A percentile compares a stretch with the other conserved stretches of the same genome.
phyloP scores from a whole-genome alignment of 1,140 invertebrate species.

The Drosophila tristis region DNA sequence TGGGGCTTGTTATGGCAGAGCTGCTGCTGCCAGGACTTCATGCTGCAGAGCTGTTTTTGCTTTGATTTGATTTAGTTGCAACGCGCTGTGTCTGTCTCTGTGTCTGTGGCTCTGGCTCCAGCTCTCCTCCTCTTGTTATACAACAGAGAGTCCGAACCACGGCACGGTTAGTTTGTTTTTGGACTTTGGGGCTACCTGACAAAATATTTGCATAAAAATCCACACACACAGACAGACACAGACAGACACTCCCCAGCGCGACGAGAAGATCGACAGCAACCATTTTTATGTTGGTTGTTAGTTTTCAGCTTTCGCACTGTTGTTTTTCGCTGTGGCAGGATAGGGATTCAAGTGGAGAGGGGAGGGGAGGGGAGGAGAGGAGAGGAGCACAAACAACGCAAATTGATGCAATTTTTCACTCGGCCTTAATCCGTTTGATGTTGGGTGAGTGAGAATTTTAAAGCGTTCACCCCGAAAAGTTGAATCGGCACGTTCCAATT shows the following conservation, averaged over 20 bases:
- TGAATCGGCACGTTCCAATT: slow-evolving; percentile 63
- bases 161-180: slow-evolving; percentile 57
- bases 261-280: slow-evolving; percentile 11
- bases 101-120: slow-evolving; percentile 14
- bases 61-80: slow-evolving; percentile 76
- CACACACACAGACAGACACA: slow-evolving; percentile 9
- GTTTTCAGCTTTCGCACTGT: slow-evolving; percentile 15
- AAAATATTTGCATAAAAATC: slow-evolving; percentile 81
- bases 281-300: slow-evolving; percentile 36
- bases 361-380: background rate
- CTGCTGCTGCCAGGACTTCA: slow-evolving; percentile 27
- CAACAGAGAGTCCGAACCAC: too few relatives aligned
- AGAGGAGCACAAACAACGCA: slow-evolving; percentile 45
- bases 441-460: slow-evolving; percentile 65
- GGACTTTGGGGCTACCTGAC: slow-evolving; percentile 60
- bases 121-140: slow-evolving; percentile 7
- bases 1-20: slow-evolving; percentile 47
- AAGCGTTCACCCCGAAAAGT: slow-evolving; percentile 46
- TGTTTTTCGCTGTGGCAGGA: slow-evolving; percentile 3
- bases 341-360: background rate
- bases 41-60: slow-evolving; percentile 50
- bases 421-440: slow-evolving; percentile 65
- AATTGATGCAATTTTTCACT: slow-evolving; percentile 58
- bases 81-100: slow-evolving; percentile 1
- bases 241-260: background rate